Evolutionary conservation across 2,113 vertebrate species (phyloP).

Genomic region (Lophius piscatorius): DNA sequence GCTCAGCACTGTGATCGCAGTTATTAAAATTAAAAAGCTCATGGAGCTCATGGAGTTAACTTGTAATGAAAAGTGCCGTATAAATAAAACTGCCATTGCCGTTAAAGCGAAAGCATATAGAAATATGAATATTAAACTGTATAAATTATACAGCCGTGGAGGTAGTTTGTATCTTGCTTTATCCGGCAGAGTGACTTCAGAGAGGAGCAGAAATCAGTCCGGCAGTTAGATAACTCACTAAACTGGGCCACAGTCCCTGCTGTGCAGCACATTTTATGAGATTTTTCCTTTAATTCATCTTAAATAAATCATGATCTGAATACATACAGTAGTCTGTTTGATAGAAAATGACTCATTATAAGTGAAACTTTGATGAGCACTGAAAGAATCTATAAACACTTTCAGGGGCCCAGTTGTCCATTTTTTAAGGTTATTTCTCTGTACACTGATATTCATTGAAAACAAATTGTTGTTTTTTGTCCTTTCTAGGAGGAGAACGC

Average conservation of each 20-base stretch:
- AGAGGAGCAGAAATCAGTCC: slow-evolving; percentile 35
- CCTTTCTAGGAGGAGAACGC: slow-evolving; percentile 81
- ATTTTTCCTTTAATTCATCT: slow-evolving; percentile 30
- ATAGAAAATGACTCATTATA: slow-evolving; percentile 32
- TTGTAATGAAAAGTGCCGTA: too few relatives aligned
- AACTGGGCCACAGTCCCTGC: slow-evolving; percentile 54
- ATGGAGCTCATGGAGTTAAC: too few relatives aligned
- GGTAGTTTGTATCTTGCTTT: slow-evolving; percentile 28
- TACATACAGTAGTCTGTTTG: slow-evolving; percentile 61
- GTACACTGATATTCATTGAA: background rate
- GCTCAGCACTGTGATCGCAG: background rate
- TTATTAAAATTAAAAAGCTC: too few relatives aligned
- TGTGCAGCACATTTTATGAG: slow-evolving; percentile 33
- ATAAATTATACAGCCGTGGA: slow-evolving; percentile 16
- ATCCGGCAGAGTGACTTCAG: slow-evolving; percentile 36
- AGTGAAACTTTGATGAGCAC: slow-evolving; percentile 32
- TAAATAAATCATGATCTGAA: slow-evolving; percentile 57
- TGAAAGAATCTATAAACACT: background rate
- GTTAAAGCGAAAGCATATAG: slow-evolving; percentile 3
- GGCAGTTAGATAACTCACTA: slow-evolving; percentile 38
- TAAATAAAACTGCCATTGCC: too few relatives aligned
- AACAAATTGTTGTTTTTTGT: background rate
- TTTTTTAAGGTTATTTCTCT: slow-evolving; percentile 5
- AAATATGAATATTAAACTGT: slow-evolving; percentile 33
- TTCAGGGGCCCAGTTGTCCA: background rate